Evolutionary conservation across 2,113 vertebrate species (phyloP), one percentile per base, ranked within the genome.

Genomic region (Tyto alba): DNA sequence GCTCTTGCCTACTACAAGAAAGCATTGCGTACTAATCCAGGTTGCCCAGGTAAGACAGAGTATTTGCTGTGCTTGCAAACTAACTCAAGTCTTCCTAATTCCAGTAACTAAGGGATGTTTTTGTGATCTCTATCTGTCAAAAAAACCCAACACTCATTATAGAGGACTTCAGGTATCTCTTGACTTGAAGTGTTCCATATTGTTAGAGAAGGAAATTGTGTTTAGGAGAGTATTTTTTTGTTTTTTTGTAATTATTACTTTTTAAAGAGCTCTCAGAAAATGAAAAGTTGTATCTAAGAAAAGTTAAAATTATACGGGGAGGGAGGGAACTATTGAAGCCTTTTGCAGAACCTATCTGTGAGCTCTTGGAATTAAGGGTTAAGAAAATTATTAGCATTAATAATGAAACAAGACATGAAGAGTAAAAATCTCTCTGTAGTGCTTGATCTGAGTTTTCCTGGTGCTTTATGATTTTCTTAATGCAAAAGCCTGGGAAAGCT

Each of bases 1-100:
- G 99, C 99, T 30, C 98, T 99, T 89, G 99, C 99, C 25, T 99
- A 99, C 96, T 99, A 99, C 96, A 99, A 99, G 97, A 99, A 99
- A 96, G 99, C 99, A 41, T 97, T 99, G 36, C 99, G 99, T 32
- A 99, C 99, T 87, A 99, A 99, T 94, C 99, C 99, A 8, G 99
- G 99, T 87, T 99, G 99, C 92, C 99, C 99, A 97, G 99, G 99
- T 99, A 97, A 98, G 97, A 90, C 63, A 78, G 50, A 56, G 2
- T 30, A 36, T 63, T 86, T 67, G 29, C 29, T 85, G 10, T 79
- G 30, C 48, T 90, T 83, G 72, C 57, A 85, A 59, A 56, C 66
- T 85, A 34, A 27, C 23, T 89, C 36, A 87, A 16, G 13, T 85
- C 7, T 73, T 78, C 32, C 13, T 36, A 32, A 79, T 56, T 95